phyloP scores from a whole-genome alignment of 2,888 invertebrate genomes.

The Incurvaria masculella region DNA sequence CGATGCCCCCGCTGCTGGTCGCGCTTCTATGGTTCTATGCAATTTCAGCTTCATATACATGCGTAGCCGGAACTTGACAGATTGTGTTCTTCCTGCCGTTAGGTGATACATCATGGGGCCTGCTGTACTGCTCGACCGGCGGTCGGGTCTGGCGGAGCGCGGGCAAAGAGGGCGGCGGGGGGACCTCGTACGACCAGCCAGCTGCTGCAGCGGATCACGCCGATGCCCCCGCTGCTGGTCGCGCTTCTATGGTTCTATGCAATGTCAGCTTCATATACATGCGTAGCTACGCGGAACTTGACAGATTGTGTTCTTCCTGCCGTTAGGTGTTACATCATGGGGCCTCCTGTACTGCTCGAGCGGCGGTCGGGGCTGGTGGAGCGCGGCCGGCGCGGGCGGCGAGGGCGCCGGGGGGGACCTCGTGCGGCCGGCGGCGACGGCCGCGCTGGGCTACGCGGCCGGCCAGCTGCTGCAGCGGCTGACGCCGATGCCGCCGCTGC shows the following conservation, averaged over 20 bases:
- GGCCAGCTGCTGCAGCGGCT: conserved; percentile 28
- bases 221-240: conserved; percentile 36
- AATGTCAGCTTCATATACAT: conserved; percentile 38
- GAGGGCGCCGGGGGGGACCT: conserved; percentile 28
- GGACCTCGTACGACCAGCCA: conserved; percentile 31
- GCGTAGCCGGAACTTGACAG: too few relatives aligned
- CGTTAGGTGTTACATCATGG: too few relatives aligned
- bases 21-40: too few relatives aligned
- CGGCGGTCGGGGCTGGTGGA: conserved; percentile 29
- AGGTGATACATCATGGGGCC: too few relatives aligned
- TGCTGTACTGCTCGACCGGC: too few relatives aligned
- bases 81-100: too few relatives aligned
- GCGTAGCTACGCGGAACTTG: conserved; percentile 32
- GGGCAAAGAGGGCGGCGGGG: too few relatives aligned
- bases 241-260: conserved; percentile 37
- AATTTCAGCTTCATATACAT: too few relatives aligned
- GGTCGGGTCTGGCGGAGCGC: too few relatives aligned
- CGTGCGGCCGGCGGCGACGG: conserved; percentile 31
- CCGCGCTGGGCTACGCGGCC: conserved; percentile 31
- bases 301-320: too few relatives aligned
- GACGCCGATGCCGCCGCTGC: conserved; percentile 34
- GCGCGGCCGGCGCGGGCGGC: conserved; percentile 29
- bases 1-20: conserved; percentile 36
- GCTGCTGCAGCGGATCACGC: conserved; percentile 27
- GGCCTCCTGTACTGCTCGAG: conserved; percentile 29